phyloP scores from a whole-genome alignment of 2,113 vertebrate genomes.

The Macquaria australasica region DNA sequence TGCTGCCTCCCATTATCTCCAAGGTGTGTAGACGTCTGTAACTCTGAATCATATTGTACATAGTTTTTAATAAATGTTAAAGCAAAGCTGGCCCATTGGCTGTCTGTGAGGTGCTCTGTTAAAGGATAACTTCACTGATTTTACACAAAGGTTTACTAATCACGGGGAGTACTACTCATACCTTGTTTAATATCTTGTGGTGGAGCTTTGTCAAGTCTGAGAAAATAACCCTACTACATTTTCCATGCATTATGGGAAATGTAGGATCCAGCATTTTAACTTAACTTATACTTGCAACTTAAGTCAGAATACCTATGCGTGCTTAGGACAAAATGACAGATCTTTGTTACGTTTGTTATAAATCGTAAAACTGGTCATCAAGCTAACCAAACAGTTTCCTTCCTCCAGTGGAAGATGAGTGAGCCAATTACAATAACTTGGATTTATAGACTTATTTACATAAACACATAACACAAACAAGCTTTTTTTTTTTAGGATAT shows the following conservation, averaged over 20 bases:
- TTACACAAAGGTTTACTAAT: not conserved
- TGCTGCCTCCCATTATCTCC: not conserved
- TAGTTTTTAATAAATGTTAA: slow-evolving; percentile 76
- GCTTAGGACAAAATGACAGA: not conserved
- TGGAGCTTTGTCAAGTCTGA: not conserved
- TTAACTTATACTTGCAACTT: too few species aligned
- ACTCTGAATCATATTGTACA: slow-evolving; percentile 58
- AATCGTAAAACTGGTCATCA: not conserved
- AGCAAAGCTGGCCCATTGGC: not conserved
- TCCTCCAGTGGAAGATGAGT: not conserved
- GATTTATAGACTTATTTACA: too few species aligned
- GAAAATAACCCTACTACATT: not conserved
- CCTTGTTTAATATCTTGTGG: not conserved
- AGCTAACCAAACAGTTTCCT: not conserved
- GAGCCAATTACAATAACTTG: not conserved
- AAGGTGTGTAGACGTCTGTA: slow-evolving; percentile 4
- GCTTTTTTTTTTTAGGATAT: not conserved
- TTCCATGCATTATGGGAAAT: not conserved
- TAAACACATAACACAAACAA: not conserved
- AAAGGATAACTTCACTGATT: not conserved
- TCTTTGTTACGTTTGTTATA: not conserved
- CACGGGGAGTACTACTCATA: not conserved
- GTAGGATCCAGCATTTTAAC: not conserved
- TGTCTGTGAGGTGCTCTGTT: not conserved
- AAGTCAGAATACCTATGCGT: not conserved